Evolutionary conservation across 2,797 vertebrate species (phyloP).

Genomic region (Poliocrania exsul): DNA sequence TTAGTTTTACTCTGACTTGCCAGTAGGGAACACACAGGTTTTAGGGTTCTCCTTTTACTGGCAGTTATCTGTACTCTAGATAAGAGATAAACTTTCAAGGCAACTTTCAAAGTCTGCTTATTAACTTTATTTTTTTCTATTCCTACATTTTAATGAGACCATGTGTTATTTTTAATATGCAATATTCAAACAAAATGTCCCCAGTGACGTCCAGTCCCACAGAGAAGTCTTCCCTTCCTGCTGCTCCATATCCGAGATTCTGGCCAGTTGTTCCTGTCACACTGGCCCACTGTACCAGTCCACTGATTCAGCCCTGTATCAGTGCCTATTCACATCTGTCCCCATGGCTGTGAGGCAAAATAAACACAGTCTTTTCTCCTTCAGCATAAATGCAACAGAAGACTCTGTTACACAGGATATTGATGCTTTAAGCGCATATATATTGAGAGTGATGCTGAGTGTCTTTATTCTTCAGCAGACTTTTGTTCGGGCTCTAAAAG

Average conservation of each 20-base stretch:
- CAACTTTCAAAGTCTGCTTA: not conserved
- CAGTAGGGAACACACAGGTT: not conserved
- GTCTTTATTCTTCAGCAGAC: not conserved
- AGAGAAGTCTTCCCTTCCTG: not conserved
- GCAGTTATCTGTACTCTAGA: not conserved
- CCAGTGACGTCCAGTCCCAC: not conserved
- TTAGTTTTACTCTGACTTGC: not conserved
- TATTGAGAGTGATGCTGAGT: not conserved
- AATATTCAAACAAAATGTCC: not conserved
- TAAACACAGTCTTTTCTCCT: not conserved
- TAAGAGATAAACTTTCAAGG: not conserved
- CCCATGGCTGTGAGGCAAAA: not conserved
- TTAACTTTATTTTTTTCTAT: not conserved
- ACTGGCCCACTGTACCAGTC: not conserved
- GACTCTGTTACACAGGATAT: not conserved
- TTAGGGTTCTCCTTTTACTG: not conserved
- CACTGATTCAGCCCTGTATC: not conserved
- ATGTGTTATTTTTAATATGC: not conserved
- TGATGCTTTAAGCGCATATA: not conserved
- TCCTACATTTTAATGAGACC: not conserved
- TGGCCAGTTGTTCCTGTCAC: not conserved
- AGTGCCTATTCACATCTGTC: not conserved
- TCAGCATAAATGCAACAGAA: not conserved
- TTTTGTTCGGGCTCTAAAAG: not conserved
- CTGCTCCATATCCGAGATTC: not conserved